Percentiles rank a stretch among this genome's conserved stretches.
Conservation (phyloP, 2,888 invertebrate species). For the Taenaris catops region DNA sequence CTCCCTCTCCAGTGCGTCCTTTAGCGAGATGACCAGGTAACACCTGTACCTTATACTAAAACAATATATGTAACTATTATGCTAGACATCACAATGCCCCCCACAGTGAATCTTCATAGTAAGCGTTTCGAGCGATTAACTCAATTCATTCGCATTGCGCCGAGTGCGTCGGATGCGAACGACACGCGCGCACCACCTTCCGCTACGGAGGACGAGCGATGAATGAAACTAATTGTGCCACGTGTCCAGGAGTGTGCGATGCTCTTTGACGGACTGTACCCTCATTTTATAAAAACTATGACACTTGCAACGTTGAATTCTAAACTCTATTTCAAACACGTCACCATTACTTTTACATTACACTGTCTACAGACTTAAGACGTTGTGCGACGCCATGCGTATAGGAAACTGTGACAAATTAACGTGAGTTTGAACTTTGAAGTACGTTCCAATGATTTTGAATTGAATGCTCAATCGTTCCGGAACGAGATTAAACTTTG, state of each 20-base stretch:
- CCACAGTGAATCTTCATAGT: constrained; percentile 16
- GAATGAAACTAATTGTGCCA: constrained; percentile 70
- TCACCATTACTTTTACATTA: constrained; percentile 19
- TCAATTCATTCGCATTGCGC: constrained; percentile 53
- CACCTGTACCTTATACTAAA: too few species aligned
- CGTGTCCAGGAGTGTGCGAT: constrained; percentile 49
- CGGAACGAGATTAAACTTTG: constrained; percentile 38
- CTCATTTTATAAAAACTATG: constrained; percentile 13
- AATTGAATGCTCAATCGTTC: constrained; percentile 36
- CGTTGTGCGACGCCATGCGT: constrained; percentile 9
- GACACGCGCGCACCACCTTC: constrained; percentile 38
- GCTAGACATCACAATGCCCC: constrained; percentile 13
- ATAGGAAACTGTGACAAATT: constrained; percentile 60
- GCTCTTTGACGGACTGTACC: constrained; percentile 34
- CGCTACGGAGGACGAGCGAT: constrained; percentile 36
- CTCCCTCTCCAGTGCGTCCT: too few species aligned
- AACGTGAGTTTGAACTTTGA: constrained; percentile 57
- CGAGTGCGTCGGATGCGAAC: constrained; percentile 40
- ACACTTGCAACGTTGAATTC: constrained; percentile 6
- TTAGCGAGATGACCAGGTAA: too few species aligned
- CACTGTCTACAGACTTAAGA: constrained; percentile 1
- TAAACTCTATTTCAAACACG: neutral
- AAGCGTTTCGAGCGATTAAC: constrained; percentile 50
- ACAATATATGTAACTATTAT: constrained; percentile 22
- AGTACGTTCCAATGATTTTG: constrained; percentile 43